Percentiles rank a stretch among this genome's conserved stretches.
Evolutionary conservation across 2,113 vertebrate genomes (phyloP).

Genomic region (Gadus chalcogrammus): DNA sequence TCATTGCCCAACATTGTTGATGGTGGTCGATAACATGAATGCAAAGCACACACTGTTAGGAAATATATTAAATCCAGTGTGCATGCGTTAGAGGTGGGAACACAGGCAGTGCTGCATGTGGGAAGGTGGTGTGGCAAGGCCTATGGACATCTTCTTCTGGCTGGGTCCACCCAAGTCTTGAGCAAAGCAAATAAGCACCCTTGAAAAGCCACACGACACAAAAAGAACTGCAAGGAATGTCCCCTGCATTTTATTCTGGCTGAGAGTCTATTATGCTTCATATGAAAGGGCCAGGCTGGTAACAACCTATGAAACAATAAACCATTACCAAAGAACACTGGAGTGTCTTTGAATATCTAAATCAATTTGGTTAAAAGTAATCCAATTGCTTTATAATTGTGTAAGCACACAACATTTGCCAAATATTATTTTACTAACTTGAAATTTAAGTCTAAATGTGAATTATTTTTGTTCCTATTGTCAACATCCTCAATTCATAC

Average conservation of each 20-base stretch:
- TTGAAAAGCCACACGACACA: constrained; percentile 72
- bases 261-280: constrained; percentile 43
- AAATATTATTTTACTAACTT: background rate
- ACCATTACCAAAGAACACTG: constrained; percentile 10
- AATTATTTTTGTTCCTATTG: background rate
- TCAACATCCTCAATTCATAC: too few species aligned
- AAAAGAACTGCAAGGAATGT: constrained; percentile 68
- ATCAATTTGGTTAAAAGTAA: background rate
- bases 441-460: background rate
- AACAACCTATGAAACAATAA: constrained; percentile 30
- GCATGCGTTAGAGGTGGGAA: background rate
- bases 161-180: constrained; percentile 64
- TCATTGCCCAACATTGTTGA: too few species aligned
- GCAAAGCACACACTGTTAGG: too few species aligned
- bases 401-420: background rate
- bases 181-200: constrained; percentile 67
- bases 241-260: constrained; percentile 55
- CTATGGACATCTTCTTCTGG: constrained; percentile 36
- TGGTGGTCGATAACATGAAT: too few species aligned
- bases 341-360: constrained; percentile 1
- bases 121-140: constrained; percentile 35
- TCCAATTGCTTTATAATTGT: background rate
- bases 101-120: background rate
- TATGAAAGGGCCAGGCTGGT: constrained; percentile 35
- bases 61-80: background rate